Base-by-base conservation (phyloP, 1,140 invertebrate species). In the Bombus pascuorum region DNA sequence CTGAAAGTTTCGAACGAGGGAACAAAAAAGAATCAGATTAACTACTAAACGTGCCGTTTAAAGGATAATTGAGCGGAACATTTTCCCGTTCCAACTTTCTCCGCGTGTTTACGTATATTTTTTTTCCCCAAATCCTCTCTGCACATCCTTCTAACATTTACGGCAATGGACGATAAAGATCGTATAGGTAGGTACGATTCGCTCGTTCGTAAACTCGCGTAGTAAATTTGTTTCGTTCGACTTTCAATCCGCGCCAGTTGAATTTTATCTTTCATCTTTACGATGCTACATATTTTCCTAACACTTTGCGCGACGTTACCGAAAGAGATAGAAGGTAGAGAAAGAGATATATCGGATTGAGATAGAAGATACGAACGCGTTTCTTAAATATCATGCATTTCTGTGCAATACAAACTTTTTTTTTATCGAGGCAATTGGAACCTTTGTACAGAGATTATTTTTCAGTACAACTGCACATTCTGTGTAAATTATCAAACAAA, bases 31-130 rank as follows among this genome's bases (percentile, higher is more conserved):
- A 59, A 57, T 34, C 44, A 13, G 47, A 75, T 57, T 37, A 37
- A 37, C 73, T 57, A 32, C 47, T 75, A 76, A 76, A 32, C 34
- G 25, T 22, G 32, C 32, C 53, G 39, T n/a, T 59, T 76, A 59
- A 34, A 34, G 28, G 18, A 53, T 53, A 53, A 53, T 53, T 22
- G 74, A 37, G 18, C 75, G n/a, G 59, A 44, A 78, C 22, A 65
- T 42, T 78, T 53, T 53, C 47, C 47, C 47, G 47, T 62, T 44
- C 10, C 59, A 37, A 78, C 59, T 78, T 78, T 78, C 75, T 65
- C 75, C 39, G 22, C 37, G 28, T 22, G 18, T 53, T 53, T 53
- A 22, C 8, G n/a, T 9, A 12, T 3, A 62, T 28, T 62, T 62
- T 65, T 39, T 53, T 53, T 0, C 5, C 47, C n/a, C 15, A 9